Base-by-base conservation (phyloP, 92 coral and sea anemone genomes). In the Phenganax subtilis region DNA sequence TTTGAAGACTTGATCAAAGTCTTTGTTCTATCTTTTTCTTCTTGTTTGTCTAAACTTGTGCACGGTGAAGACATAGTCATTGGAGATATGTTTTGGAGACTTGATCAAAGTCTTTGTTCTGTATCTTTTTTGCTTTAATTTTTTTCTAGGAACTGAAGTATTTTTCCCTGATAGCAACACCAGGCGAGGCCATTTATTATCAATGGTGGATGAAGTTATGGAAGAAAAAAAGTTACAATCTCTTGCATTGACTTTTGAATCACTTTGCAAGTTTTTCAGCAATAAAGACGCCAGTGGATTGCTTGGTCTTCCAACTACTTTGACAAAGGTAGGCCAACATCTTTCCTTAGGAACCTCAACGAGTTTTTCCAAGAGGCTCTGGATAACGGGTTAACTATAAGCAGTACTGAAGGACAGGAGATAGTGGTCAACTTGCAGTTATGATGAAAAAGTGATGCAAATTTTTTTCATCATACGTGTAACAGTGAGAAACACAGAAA, bases 161-260 rank as follows among this genome's bases (percentile, higher is more conserved):
- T 94, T 94, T 89, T 94, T 94, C 80, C 98, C 98, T 27, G 97
- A 94, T 86, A 87, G 96, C 31, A 82, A 89, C 71, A 92, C 98
- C 57, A 88, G 98, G 30, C 96, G 98, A 53, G 87, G 87, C 25
- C 98, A 92, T 67, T 75, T 94, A n/a, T 82, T 94, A 65, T 90
- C 98, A 75, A 94, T 94, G 98, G 98, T 94, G 37, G 98, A 94
- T 80, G 91, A 94, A 71, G 98, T 92, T 80, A 92, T 94, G 98
- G 93, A 86, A 14, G 98, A 93, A 77, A 93, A 91, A 80, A 93
- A 92, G 72, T 87, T 91, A n/a, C 86, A 80, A 12, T 93, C 98
- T 14, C 80, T 93, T 15, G 98, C 93, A 25, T 89, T 93, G 82
- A 93, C 98, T n/a, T 93, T 93, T 82, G 98, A 91, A 84, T 93